Evolutionary conservation across 2,888 invertebrate genomes (phyloP), one percentile per base, ranked within the genome.

Genomic region (Lamellibrachia satsuma): DNA sequence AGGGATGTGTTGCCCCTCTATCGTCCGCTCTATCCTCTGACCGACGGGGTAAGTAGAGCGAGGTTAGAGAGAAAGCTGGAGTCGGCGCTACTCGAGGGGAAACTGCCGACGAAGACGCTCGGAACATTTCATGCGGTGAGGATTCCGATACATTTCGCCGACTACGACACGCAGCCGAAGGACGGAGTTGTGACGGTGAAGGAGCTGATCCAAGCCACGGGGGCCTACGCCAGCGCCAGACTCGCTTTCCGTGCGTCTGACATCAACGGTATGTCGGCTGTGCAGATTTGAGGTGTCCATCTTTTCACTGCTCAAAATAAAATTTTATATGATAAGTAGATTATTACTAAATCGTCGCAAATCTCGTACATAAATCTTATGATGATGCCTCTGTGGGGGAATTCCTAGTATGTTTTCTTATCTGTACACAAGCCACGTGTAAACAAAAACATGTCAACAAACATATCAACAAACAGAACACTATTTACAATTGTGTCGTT

Each of bases 191-290:
- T 91, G 9, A 91, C 91, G 52, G 52, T 91, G 91, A 22, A 91
- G 91, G 91, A 91, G n/a, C 52, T 91, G 52, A 52, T 91, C 91
- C 15, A 91, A 15, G 91, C 52, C 11, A 91, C 91, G 91, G 91
- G 91, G 52, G 91, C 91, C 51, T 51, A 52, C 52, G 91, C 51
- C 51, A 91, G 27, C 91, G 91, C 91, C 15, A 51, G 91, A 2
- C 52, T 52, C 15, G 91, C 91, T 7, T 91, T 91, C 52, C 9
- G 52, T 15, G 91, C 91, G 11, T 91, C 91, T n/a, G 91, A 91
- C 91, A 51, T 91, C 15, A n/a, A 91, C 91, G 91, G 91, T 91
- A 91, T 11, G 91, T 91, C 7, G 91, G 27, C 52, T 27, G 52
- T 91, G 15, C 75, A 75, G 75, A 75, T 75, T 11, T 11, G n/a